Evolutionary conservation across 2,888 invertebrate species (phyloP), one percentile per base, ranked within the genome.

Genomic region (Stictocephala bisonia): DNA sequence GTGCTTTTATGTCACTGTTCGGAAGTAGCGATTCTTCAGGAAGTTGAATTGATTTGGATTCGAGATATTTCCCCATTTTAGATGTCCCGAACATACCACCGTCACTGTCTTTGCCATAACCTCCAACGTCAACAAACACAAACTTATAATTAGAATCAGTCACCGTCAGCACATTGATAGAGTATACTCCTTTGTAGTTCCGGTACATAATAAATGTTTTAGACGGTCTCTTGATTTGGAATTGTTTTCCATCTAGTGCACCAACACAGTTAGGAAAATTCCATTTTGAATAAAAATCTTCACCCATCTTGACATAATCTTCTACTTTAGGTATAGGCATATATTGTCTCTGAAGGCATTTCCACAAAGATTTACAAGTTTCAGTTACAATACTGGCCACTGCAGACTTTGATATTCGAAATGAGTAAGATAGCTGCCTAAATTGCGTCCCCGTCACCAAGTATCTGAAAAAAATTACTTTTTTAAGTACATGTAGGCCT

Each of bases 141-240:
- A 18, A 60, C 35, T 60, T 60, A n/a, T 60, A 60, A 31, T 60
- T 31, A 2, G 60, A 27, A 31, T 60, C 60, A 9, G 60, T 60
- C 3, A 60, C 35, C 7, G 60, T 18, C 15, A 60, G 35, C 9
- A 60, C 3, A 31, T 31, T 31, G 7, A 60, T 60, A 1, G 60
- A 60, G 13, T 31, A 60, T 9, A 31, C 27, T 1, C 60, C 35
- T 29, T 60, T 31, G 35, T 60, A 31, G 20, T 31, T 31, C 3
- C 35, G 3, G 35, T 60, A 60, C 35, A 60, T 60, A 9, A 15
- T 31, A 60, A 15, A n/a, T 7, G 60, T 29, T 11, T 60, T 60
- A 9, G n/a, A 2, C 27, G 60, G 60, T 1, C 35, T 27, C n/a
- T 29, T 31, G 15, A 60, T 60, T 2, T n/a, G 31, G 3, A 60